Base-by-base conservation (phyloP, 2,113 vertebrate genomes). In the Eudyptes chrysolophus region DNA sequence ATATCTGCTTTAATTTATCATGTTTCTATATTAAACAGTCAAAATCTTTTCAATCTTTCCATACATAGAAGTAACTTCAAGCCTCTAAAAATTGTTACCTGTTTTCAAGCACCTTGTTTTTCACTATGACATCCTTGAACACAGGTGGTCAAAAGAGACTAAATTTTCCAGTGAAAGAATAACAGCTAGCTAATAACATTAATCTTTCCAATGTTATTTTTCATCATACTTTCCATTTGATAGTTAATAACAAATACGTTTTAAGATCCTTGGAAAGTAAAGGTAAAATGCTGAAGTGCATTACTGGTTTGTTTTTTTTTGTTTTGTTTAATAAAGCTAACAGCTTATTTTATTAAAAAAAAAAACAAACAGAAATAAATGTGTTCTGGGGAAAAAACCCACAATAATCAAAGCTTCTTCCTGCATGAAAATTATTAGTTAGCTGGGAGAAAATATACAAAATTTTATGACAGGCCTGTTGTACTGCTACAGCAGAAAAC, bases 311-410 rank as follows among this genome's bases (percentile, higher is more conserved):
- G 9, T 9, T 76, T 84, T 61, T 24, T 75, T 71, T 21, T 1
- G 26, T 83, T 83, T 90, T 65, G 9, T 38, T 76, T 20, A 51
- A 60, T 60, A 75, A 89, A 51, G 30, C 4, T 25, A 36, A 16
- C 7, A 25, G 16, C 3, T 42, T 66, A 30, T 71, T 75, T 71
- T 71, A 34, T 42, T 42, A 42, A 42, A 42, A 42, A 42, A 42
- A 54, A 86, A 48, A 44, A 52, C 49, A 74, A 48, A 60, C 3
- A 40, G 11, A 70, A 46, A 69, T 58, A 58, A 90, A 19, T 2
- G 36, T 20, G 7, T 51, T 66, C 26, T 6, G 2, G 4, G 4
- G 12, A 24, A 55, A 62, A 36, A 9, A 7, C 0, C 5, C 11
- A 60, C 1, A 65, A 26, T 20, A 78, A 58, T 40, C 1, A 6